Evolutionary conservation across 2,113 vertebrate genomes (phyloP), one percentile per base, ranked within the genome.

Genomic region (Periophthalmodon schlosseri): DNA sequence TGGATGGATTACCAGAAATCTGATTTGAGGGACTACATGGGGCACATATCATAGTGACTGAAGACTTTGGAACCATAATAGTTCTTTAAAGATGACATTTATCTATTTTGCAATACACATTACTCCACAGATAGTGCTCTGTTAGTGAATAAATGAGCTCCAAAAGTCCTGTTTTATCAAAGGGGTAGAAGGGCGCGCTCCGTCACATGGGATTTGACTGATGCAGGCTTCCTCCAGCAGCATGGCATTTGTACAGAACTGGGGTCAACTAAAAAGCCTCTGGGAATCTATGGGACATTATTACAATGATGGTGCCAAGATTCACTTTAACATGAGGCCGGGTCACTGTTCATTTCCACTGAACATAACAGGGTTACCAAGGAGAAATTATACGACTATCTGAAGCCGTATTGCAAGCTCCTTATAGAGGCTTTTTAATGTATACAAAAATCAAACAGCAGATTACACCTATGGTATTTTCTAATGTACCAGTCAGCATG

Each of bases 231-330:
- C 86, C 88, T 78, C 68, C 16, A 36, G 76, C 86, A 86, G 24
- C 34, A 68, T 86, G 90, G 79, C 81, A 90, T 90, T 90, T 87
- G 78, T 83, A 88, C 84, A 78, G 63, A 54, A 81, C 76, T 12
- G 65, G 71, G 85, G 83, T 89, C 78, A 87, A 83, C 84, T 74
- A 79, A 71, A 81, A 24, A 13, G 78, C 85, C 77, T 74, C n/a
- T 0, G 68, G 86, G 86, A 81, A 83, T 85, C 84, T 88, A 81
- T 77, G 70, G 70, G 76, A 75, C 67, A 33, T 66, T 70, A 81
- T 73, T 82, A 58, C 79, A 69, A 77, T 36, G 82, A 77, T 34
- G 66, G 81, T 86, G 88, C 83, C 82, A 90, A 84, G 86, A 86
- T 84, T 90, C 86, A 87, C 81, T 85, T 87, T 73, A 69, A 72